Base-by-base conservation (phyloP, 2,888 invertebrate genomes). In the Mactromeris polynyma region DNA sequence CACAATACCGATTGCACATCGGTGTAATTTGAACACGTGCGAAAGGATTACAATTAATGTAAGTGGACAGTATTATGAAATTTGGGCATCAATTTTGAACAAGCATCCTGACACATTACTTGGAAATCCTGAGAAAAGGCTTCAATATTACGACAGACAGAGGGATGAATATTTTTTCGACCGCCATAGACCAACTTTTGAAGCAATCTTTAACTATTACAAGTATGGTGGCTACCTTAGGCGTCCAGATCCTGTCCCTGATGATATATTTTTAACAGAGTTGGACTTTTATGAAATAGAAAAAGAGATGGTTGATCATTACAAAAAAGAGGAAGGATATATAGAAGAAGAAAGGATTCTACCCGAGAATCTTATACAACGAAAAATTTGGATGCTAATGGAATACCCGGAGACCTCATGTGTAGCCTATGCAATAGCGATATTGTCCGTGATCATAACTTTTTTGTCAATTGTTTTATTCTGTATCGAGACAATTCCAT, bases 321-420 rank as follows among this genome's bases (percentile, higher is more conserved):
- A 96, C 91, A 96, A 96, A 88, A 91, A 93, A 38, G 95, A 95
- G 31, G 97, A 96, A 92, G 97, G 96, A 6, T 96, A 96, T 92
- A 94, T 95, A 2, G 93, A 94, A 64, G 96, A 96, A 77, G 95
- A 95, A 64, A 93, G 94, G 54, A 93, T 95, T 42, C 93, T 96
- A 40, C 96, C 96, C 14, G 95, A 95, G 54, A 95, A 95, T 86
- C 93, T 93, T 26, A 93, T 93, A 86, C 94, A 96, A 91, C 92
- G 95, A 87, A 95, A 94, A 90, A 91, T 97, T 3, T 97, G 97
- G 97, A 95, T 96, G 95, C 89, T 96, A 11, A 96, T 97, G 93
- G 97, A 97, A 89, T 96, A 96, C 92, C 97, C 97, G 2, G 96
- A 96, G 83, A 96, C 96, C 33, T 96, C 96, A 33, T 93, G 92